phyloP scores from a whole-genome alignment of 2,888 invertebrate species.

The Arctia plantaginis region DNA sequence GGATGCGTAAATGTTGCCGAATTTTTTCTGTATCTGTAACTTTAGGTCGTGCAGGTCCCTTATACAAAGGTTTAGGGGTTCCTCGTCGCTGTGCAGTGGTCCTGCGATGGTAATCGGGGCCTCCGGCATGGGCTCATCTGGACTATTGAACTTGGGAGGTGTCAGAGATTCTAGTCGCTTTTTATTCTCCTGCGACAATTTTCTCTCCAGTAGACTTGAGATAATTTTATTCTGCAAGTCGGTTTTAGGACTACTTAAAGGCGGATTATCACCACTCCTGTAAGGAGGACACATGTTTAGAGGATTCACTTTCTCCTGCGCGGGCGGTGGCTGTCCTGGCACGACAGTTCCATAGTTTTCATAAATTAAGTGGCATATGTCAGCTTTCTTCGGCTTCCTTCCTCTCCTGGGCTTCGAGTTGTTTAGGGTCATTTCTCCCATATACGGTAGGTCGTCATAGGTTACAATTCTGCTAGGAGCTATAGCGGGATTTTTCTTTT shows the following conservation, averaged over 20 bases:
- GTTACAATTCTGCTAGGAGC: conserved; percentile 87
- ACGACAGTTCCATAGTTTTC: conserved; percentile 96
- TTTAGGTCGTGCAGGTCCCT: conserved; percentile 91
- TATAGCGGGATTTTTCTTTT: conserved; percentile 75
- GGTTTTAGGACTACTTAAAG: conserved; percentile 80
- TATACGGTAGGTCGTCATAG: conserved; percentile 94
- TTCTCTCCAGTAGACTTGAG: conserved; percentile 89
- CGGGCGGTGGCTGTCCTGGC: conserved; percentile 89
- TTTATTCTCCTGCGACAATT: conserved; percentile 89
- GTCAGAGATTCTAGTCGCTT: conserved; percentile 73
- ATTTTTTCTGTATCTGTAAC: conserved; percentile 88
- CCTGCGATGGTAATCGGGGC: conserved; percentile 71
- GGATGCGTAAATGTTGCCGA: conserved; percentile 88
- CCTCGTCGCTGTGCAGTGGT: conserved; percentile 83
- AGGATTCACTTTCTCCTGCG: conserved; percentile 75
- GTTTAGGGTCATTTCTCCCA: conserved; percentile 96
- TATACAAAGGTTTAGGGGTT: conserved; percentile 94
- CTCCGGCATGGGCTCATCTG: conserved; percentile 74
- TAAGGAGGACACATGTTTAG: conserved; percentile 63
- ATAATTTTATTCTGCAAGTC: conserved; percentile 90
- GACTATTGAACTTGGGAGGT: conserved; percentile 70
- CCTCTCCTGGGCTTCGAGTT: conserved; percentile 95
- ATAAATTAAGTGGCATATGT: conserved; percentile 96
- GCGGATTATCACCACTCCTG: conserved; percentile 55
- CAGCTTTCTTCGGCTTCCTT: conserved; percentile 96